Evolutionary conservation across 2,113 vertebrate species (phyloP).

Genomic region (Protobothrops flavoviridis): DNA sequence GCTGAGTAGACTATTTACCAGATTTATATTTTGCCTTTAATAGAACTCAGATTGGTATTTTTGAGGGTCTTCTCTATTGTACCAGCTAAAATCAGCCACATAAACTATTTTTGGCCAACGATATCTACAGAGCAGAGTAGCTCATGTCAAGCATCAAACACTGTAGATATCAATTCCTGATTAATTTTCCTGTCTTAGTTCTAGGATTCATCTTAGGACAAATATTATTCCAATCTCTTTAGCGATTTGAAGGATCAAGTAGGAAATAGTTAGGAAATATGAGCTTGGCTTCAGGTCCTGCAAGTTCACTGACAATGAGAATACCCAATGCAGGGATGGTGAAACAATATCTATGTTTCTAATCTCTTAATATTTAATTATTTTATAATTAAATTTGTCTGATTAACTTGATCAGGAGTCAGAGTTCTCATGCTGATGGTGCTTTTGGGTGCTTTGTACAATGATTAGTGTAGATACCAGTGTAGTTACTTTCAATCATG

Average conservation of each 20-base stretch:
- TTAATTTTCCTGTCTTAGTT: neutral
- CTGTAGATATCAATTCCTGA: neutral
- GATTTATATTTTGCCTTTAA: neutral
- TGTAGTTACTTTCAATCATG: conserved; percentile 26
- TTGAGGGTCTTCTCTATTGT: neutral
- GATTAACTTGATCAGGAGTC: neutral
- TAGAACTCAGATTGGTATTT: neutral
- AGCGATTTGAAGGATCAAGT: neutral
- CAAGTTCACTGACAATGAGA: neutral
- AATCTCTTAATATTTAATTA: neutral
- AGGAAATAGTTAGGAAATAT: neutral
- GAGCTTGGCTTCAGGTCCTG: neutral
- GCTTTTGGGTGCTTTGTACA: neutral
- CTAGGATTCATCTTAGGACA: neutral
- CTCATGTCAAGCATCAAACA: neutral
- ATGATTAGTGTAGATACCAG: conserved; percentile 8
- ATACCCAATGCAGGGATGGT: neutral
- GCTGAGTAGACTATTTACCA: neutral
- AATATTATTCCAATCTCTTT: neutral
- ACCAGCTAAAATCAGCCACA: neutral
- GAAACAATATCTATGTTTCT: neutral
- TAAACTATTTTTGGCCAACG: neutral
- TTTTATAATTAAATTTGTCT: neutral
- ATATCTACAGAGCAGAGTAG: neutral
- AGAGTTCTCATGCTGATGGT: neutral